Conservation (phyloP, 2,797 vertebrate species). For the Avahi laniger region DNA sequence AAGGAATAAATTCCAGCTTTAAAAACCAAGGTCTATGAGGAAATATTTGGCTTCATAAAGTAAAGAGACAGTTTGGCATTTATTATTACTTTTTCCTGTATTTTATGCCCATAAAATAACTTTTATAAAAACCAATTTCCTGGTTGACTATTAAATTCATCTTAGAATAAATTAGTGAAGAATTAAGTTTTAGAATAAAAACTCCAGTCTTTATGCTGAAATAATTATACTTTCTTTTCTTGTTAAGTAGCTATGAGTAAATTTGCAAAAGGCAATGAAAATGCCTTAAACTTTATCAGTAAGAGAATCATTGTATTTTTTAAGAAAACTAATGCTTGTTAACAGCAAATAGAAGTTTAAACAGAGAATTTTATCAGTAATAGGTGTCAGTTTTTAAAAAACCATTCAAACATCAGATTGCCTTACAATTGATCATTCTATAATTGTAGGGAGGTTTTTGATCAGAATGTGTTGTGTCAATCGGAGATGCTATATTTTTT, state of each 20-base stretch:
- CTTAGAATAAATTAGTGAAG: slow-evolving; percentile 68
- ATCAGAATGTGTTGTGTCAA: background rate
- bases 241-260: slow-evolving; percentile 17
- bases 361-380: slow-evolving; percentile 38
- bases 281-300: slow-evolving; percentile 44
- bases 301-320: slow-evolving; percentile 51
- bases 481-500: background rate
- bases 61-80: slow-evolving; percentile 64
- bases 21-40: slow-evolving; percentile 64
- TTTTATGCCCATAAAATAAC: slow-evolving; percentile 68
- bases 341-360: slow-evolving; percentile 59
- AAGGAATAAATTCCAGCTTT: slow-evolving; percentile 67
- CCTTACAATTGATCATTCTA: background rate
- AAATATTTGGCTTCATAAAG: slow-evolving; percentile 64
- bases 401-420: background rate
- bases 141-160: slow-evolving; percentile 68
- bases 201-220: slow-evolving; percentile 33
- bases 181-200: slow-evolving; percentile 70
- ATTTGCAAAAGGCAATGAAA: slow-evolving; percentile 50
- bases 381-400: background rate
- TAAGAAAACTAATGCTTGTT: slow-evolving; percentile 12
- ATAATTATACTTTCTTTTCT: slow-evolving; percentile 51
- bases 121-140: slow-evolving; percentile 71
- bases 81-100: slow-evolving; percentile 60
- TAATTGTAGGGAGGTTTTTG: slow-evolving; percentile 2